These are phyloP conservation scores for Prinia subflava DNA, from an alignment of 2,113 vertebrate genomes.

Conservation along the genomic window DNA sequence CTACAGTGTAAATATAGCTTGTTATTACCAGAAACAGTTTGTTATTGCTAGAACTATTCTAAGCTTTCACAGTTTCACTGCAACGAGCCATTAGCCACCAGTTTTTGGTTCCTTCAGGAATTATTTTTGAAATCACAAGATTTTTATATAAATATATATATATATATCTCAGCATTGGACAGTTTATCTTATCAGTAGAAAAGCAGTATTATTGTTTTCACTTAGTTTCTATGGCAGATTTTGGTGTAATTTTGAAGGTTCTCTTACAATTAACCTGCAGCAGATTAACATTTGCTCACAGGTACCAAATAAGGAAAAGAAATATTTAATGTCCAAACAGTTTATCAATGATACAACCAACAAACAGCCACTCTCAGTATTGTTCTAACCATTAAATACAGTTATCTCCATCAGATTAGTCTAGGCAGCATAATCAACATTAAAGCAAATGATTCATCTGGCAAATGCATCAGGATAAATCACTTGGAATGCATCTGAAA, in stretches of 20 bases:
- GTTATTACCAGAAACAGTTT: neutral
- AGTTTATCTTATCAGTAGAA: neutral
- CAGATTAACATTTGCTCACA: neutral
- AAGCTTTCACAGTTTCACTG: neutral
- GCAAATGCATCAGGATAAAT: neutral
- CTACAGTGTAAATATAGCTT: neutral
- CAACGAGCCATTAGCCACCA: neutral
- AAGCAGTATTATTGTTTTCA: neutral
- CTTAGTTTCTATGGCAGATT: neutral
- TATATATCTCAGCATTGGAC: neutral
- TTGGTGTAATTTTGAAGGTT: neutral
- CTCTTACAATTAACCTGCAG: neutral
- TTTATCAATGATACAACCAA: neutral
- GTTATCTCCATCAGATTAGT: neutral
- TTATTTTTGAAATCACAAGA: neutral
- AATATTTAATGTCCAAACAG: neutral
- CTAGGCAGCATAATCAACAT: neutral
- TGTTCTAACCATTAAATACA: neutral
- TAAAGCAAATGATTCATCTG: neutral
- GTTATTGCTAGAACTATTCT: neutral
- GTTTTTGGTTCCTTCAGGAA: neutral
- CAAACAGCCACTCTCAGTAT: neutral
- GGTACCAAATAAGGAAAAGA: neutral
- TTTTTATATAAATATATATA: too few relatives aligned
- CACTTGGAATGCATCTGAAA: neutral